Base-by-base conservation (phyloP, 1,140 invertebrate genomes). In the Drosophila burlai region DNA sequence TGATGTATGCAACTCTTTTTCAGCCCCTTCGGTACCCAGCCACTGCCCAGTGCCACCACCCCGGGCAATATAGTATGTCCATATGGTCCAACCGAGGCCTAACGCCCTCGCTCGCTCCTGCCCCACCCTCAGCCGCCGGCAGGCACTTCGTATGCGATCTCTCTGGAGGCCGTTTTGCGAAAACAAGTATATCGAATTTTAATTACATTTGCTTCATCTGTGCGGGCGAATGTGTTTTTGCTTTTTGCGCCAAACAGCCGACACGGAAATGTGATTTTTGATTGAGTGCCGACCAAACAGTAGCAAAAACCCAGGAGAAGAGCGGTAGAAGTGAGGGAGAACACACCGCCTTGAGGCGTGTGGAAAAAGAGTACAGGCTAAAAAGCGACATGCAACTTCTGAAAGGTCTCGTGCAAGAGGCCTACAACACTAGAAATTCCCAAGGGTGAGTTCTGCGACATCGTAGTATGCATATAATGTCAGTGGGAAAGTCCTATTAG, bases 171-270 rank as follows among this genome's bases (percentile, higher is more conserved):
- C 79, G 47, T 77, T 84, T 77, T 83, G 82, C 64, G 74, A 91
- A 91, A 91, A 91, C 89, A 91, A 91, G 89, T 91, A 91, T 91
- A 91, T 91, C 83, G 89, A 91, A 89, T 91, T 91, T 91, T 91
- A 91, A 91, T 91, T 91, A 91, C 89, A 91, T 91, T 91, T 91
- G 78, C 85, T 76, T 89, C 82, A 64, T 76, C 73, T 63, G 72
- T 64, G 59, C 63, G 75, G 77, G 66, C 40, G 68, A 21, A 47
- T 69, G 60, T 69, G 54, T 59, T 59, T 68, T 65, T 73, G 79
- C 64, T 80, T 87, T 89, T 77, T 80, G 58, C 60, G 38, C 74
- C 76, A 68, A 74, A 49, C 74, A 78, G 65, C 75, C 74, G 75
- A 78, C 85, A 85, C 64, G 75, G 81, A 85, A 85, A 90, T 89